Percentiles rank a stretch among this genome's conserved stretches.
Conservation (phyloP, 35 echinoderm and acorn worm species). For the Eucidaris tribuloides region DNA sequence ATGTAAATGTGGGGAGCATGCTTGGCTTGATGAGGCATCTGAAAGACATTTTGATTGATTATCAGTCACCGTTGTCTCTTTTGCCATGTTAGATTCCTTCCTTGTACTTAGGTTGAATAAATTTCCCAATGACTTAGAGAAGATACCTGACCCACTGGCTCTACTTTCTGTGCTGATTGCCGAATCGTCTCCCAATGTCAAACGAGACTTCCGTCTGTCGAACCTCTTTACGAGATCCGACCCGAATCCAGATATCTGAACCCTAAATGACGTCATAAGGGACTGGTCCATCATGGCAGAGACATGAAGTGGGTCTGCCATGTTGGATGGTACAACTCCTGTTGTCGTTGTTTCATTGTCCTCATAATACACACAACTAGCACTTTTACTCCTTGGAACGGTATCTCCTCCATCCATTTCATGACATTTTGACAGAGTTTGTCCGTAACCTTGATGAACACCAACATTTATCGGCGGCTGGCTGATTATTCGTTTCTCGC, state of each 20-base stretch:
- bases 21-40: neutral
- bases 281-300: neutral
- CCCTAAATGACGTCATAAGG: neutral
- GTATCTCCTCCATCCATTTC: neutral
- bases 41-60: neutral
- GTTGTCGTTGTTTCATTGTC: neutral
- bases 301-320: neutral
- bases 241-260: slow-evolving; percentile 44
- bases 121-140: neutral
- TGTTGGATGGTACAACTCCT: neutral
- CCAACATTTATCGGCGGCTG: too few species aligned
- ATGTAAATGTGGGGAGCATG: neutral
- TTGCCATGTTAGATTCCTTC: neutral
- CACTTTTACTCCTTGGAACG: slow-evolving; percentile 8
- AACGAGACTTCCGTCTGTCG: slow-evolving; percentile 26
- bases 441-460: neutral
- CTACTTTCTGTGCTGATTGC: neutral
- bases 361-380: neutral
- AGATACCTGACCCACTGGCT: neutral
- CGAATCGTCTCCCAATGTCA: neutral
- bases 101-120: neutral
- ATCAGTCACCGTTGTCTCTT: neutral
- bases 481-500: too few species aligned
- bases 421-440: neutral
- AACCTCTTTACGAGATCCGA: slow-evolving; percentile 36